Evolutionary conservation across 2,888 invertebrate genomes (phyloP).

Genomic region (Gryllus longicercus): DNA sequence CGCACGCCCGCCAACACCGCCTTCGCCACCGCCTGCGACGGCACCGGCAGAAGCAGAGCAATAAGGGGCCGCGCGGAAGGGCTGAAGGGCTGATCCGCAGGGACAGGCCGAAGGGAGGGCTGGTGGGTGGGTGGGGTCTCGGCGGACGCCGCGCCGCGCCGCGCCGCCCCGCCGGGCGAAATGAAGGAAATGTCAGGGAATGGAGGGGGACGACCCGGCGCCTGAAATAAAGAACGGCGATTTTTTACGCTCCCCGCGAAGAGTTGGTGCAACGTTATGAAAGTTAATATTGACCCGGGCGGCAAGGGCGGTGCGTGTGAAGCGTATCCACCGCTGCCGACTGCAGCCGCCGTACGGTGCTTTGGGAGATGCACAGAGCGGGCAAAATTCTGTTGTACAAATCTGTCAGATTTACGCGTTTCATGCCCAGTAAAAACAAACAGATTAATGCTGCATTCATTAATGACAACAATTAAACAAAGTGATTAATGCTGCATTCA

Average conservation of each 20-base stretch:
- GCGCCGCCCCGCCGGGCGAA: neutral
- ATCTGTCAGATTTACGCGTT: too few relatives aligned
- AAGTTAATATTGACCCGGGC: conserved; percentile 5
- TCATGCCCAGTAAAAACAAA: too few relatives aligned
- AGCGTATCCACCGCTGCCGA: too few relatives aligned
- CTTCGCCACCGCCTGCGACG: neutral
- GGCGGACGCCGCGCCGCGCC: too few relatives aligned
- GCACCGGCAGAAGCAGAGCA: neutral
- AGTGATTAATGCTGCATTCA: too few relatives aligned
- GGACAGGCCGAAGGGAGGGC: neutral
- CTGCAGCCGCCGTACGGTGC: too few relatives aligned
- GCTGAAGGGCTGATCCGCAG: conserved; percentile 17
- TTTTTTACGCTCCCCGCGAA: conserved; percentile 7
- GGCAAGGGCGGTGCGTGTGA: neutral
- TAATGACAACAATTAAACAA: too few relatives aligned
- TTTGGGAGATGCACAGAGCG: too few relatives aligned
- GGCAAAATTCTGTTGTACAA: too few relatives aligned
- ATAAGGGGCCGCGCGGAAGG: neutral
- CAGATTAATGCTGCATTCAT: too few relatives aligned
- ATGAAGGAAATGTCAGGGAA: conserved; percentile 17
- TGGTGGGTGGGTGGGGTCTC: too few relatives aligned
- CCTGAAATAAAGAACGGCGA: conserved; percentile 10
- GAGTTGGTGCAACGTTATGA: conserved; percentile 17
- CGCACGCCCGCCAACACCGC: neutral
- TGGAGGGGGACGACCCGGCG: neutral